Evolutionary conservation across 2,888 invertebrate species (phyloP).

Genomic region (Himalopsyche kuldschensis): DNA sequence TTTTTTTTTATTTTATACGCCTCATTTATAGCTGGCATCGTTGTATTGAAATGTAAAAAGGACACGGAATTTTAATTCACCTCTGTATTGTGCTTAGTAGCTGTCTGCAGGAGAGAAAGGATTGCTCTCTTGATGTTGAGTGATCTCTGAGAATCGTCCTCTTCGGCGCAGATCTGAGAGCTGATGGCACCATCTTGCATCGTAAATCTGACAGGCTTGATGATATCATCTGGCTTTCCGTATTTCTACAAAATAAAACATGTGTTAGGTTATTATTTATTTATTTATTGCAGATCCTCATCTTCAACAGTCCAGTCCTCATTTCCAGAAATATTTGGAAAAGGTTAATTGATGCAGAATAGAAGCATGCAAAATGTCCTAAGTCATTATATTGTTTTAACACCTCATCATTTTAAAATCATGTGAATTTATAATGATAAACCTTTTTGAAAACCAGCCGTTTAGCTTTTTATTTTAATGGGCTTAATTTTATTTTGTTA

Average conservation of each 20-base stretch:
- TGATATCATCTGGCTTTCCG: conserved; percentile 61
- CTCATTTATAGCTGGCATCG: neutral
- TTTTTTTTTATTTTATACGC: too few relatives aligned
- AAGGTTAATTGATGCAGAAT: neutral
- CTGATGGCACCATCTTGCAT: conserved; percentile 78
- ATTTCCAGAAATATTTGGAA: neutral
- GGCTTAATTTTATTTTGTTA: too few relatives aligned
- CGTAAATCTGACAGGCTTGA: conserved; percentile 75
- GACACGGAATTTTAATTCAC: conserved; percentile 42
- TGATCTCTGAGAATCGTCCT: conserved; percentile 73
- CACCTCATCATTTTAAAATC: too few relatives aligned
- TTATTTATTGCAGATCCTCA: too few relatives aligned
- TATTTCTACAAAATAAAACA: conserved; percentile 49
- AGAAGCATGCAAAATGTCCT: neutral
- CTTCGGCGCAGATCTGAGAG: conserved; percentile 73
- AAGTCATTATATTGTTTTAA: too few relatives aligned
- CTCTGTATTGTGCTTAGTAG: conserved; percentile 55
- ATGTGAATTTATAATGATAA: too few relatives aligned
- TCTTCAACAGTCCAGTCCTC: neutral
- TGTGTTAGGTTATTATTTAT: neutral
- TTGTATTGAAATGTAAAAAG: neutral
- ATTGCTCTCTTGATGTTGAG: conserved; percentile 90
- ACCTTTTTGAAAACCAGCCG: too few relatives aligned
- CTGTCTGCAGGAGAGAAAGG: conserved; percentile 77
- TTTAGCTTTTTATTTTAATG: too few relatives aligned